Conservation (phyloP, 2,797 vertebrate genomes). For the Loris lydekkerianus region DNA sequence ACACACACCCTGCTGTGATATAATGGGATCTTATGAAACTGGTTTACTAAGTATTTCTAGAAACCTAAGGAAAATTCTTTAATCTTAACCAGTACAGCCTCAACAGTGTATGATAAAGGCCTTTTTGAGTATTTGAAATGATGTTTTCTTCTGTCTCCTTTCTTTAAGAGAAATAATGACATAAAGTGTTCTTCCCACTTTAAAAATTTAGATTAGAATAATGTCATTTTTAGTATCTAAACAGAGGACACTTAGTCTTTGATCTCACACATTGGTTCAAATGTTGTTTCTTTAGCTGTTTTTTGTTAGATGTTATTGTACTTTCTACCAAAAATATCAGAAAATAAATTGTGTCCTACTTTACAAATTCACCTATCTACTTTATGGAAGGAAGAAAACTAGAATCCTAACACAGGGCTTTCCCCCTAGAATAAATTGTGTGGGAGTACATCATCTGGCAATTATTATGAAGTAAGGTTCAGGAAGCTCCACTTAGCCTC, state of each 20-base stretch:
- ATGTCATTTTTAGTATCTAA: constrained; percentile 33
- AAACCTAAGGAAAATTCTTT: constrained; percentile 55
- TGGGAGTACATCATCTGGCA: background rate
- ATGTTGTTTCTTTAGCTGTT: background rate
- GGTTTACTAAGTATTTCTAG: constrained; percentile 74
- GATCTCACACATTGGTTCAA: constrained; percentile 12
- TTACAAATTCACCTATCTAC: background rate
- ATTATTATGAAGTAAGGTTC: background rate
- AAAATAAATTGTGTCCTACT: background rate
- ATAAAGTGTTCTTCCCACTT: background rate
- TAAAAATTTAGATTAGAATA: constrained; percentile 59
- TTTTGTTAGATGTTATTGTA: background rate
- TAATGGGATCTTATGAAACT: constrained; percentile 59
- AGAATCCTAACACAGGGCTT: background rate
- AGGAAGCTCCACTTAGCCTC: background rate
- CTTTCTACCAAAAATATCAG: background rate
- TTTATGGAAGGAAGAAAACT: background rate
- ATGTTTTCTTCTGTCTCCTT: constrained; percentile 15
- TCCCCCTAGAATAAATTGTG: background rate
- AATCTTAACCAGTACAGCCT: constrained; percentile 23
- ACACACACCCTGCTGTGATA: constrained; percentile 49
- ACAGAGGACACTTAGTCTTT: constrained; percentile 17
- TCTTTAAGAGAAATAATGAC: constrained; percentile 47
- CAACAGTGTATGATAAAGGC: background rate
- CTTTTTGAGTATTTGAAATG: constrained; percentile 26